Evolutionary conservation across 2,113 vertebrate genomes (phyloP).

Genomic region (Micronycteris hirsuta): DNA sequence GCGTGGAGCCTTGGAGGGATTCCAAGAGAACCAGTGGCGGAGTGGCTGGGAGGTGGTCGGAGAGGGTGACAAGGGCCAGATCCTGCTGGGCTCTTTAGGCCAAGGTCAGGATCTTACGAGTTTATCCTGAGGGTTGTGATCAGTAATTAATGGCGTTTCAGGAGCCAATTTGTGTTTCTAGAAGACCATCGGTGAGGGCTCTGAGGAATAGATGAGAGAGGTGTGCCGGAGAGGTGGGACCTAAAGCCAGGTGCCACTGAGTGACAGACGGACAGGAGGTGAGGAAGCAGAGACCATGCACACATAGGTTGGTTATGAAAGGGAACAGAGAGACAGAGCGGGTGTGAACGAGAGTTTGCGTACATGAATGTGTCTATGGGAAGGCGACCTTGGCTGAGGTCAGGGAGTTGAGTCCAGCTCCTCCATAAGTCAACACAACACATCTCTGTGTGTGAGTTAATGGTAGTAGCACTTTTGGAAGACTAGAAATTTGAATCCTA

Average conservation of each 20-base stretch:
- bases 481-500: neutral
- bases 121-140: neutral
- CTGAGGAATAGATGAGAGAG: neutral
- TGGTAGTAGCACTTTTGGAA: neutral
- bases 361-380: fast-evolving
- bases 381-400: neutral
- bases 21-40: fast-evolving
- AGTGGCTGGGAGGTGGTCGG: neutral
- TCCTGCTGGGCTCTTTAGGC: neutral
- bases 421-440: neutral
- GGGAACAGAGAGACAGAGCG: neutral
- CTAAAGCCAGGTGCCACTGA: neutral
- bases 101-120: neutral
- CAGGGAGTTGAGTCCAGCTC: neutral
- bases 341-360: fast-evolving
- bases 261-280: neutral
- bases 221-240: neutral
- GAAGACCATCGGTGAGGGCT: neutral
- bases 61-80: neutral
- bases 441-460: neutral
- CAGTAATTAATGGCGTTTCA: neutral
- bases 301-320: neutral
- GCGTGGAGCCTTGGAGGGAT: neutral
- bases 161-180: neutral
- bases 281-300: neutral